A percentile compares a stretch with the other conserved stretches of the same genome.
phyloP scores from a whole-genome alignment of 2,797 vertebrate genomes.

The Acanthurus lineatus region DNA sequence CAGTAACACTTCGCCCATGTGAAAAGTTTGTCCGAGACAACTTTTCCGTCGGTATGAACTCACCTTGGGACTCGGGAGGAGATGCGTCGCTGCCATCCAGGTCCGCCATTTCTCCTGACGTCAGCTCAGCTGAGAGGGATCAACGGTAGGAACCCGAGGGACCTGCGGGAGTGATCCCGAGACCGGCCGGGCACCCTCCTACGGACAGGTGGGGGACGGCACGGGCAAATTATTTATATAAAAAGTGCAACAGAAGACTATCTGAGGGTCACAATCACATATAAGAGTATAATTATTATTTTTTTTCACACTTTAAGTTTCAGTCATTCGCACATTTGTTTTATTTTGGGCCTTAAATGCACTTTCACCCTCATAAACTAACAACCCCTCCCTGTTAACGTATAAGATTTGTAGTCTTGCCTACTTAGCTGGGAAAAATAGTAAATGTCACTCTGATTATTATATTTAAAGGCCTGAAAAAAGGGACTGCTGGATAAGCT shows the following conservation, averaged over 20 bases:
- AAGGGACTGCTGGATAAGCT: background rate
- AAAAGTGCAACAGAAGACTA: too few relatives aligned
- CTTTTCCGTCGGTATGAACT: conserved; percentile 60
- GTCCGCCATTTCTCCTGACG: conserved; percentile 90
- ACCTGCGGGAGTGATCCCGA: conserved; percentile 52
- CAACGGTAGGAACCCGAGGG: conserved; percentile 59
- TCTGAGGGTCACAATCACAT: background rate
- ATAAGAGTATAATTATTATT: background rate
- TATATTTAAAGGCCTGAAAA: background rate
- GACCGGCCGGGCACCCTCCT: conserved; percentile 60
- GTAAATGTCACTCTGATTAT: background rate
- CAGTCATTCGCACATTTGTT: background rate
- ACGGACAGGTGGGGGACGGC: conserved; percentile 77
- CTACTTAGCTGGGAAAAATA: too few relatives aligned
- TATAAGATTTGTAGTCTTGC: too few relatives aligned
- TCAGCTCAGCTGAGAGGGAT: conserved; percentile 80
- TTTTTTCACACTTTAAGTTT: background rate
- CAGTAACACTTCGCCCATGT: accelerated
- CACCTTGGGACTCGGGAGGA: conserved; percentile 85
- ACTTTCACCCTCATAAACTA: background rate
- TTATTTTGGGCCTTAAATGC: background rate
- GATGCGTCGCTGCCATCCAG: conserved; percentile 85
- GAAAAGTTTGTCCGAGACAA: conserved; percentile 29
- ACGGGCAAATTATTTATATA: background rate
- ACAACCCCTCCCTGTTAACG: too few relatives aligned